Base-by-base conservation (phyloP, 2,888 invertebrate species). In the Sceliomorpha sp. region DNA sequence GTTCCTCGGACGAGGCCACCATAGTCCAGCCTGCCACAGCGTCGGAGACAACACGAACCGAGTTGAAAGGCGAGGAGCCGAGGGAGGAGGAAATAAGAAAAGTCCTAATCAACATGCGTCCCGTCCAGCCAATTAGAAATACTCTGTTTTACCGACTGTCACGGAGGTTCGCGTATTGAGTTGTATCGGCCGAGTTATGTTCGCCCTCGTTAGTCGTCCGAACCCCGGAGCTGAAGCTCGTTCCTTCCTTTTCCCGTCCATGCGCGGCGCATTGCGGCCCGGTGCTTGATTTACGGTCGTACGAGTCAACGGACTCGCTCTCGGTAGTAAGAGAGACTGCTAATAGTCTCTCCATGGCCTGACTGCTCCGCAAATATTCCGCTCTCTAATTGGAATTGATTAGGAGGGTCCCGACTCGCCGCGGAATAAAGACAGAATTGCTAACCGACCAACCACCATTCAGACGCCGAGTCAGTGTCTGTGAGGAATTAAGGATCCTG, bases 321-420 rank as follows among this genome's bases (percentile, higher is more conserved):
- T 76, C 77, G 76, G 79, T 81, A 80, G 83, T 81, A 84, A 82
- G 82, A 82, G 83, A 81, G 82, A 80, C 80, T 81, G 85, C 84
- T 87, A 87, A 87, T 87, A 86, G 84, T 86, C 87, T 82, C 82
- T 77, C 79, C 76, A 74, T 76, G 78, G 78, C 63, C 67, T 70
- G 80, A 76, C 80, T 80, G 81, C 78, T 78, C 79, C 78, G 85
- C 83, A 86, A 86, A 86, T 86, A 86, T 86, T 85, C 83, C 77
- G 80, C 82, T 86, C 86, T 87, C 86, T 88, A 88, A 88, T 88
- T 88, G 88, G 87, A 88, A 88, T 87, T 87, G 87, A 88, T 88
- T 87, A 87, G 87, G 80, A 81, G 77, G 76, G 76, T 66, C 73
- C 71, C 74, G 73, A 75, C 58, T 75, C 69, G 72, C 74, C 64